Base-by-base conservation (phyloP, 1,140 invertebrate species). In the Pogonomyrmex californicus region DNA sequence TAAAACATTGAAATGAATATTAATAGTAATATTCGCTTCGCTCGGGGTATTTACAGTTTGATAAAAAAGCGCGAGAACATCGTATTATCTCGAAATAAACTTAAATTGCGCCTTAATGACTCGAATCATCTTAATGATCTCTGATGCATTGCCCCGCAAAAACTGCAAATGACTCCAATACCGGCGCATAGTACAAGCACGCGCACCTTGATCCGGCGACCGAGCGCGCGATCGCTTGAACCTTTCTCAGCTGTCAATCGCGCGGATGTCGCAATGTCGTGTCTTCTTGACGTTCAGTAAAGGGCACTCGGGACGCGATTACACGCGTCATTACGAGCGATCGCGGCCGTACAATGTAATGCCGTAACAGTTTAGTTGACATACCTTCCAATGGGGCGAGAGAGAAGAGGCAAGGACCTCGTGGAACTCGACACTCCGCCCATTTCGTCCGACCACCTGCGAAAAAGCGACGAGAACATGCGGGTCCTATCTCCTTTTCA, bases 401-500 rank as follows among this genome's bases (percentile, higher is more conserved):
- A 47, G 49, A 60, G 30, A 47, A n/a, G 6, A 33, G 2, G 12
- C 70, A 56, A 62, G 17, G 58, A 30, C 60, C 17, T n/a, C 82
- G 58, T 65, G 60, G 70, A 70, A 86, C 63, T 58, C 51, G 63
- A 83, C 77, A 87, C 23, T 87, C 88, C 88, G 88, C 51, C 77
- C 71, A 87, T 87, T 70, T 23, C 23, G 23, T 23, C 23, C 23
- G 86, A 85, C 91, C 93, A 94, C 89, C 93, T 94, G 93, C 93
- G 89, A 91, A 91, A 91, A 87, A 87, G 70, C 82, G 68, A 82
- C 89, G 86, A 90, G 83, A 89, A 93, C 83, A 93, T 94, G 93
- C 93, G 93, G 93, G 93, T 91, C 86, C 87, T 94, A 94, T 94
- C 93, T 92, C 58, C 81, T 88, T 77, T 85, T 73, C 86, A 70